These are phyloP conservation scores for Adelognathus sp. DNA, from an alignment of 2,888 invertebrate genomes.

Conservation along the genomic window DNA sequence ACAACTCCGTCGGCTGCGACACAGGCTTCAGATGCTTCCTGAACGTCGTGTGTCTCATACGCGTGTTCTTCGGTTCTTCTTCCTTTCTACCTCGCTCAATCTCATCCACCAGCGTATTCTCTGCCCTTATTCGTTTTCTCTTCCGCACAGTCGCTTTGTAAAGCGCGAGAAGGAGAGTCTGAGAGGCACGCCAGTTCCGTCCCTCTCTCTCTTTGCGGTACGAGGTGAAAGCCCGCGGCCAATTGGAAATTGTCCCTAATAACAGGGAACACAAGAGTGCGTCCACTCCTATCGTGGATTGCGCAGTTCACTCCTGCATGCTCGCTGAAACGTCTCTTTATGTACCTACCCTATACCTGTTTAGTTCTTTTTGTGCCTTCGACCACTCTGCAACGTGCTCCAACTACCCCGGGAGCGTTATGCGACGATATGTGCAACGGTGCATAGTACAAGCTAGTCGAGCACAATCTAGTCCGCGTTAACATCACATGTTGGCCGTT, in stretches of 20 bases:
- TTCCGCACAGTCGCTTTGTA: conserved; percentile 45
- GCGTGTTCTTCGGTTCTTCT: conserved; percentile 11
- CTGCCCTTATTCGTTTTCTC: conserved; percentile 48
- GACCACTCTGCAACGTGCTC: conserved; percentile 47
- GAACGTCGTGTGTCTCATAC: conserved; percentile 60
- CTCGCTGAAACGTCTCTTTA: conserved; percentile 75
- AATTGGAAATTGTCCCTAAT: conserved; percentile 81
- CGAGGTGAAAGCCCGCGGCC: conserved; percentile 74
- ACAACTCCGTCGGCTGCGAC: conserved; percentile 71
- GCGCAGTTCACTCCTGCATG: conserved; percentile 70
- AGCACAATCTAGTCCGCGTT: conserved; percentile 43
- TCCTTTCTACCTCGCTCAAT: conserved; percentile 1
- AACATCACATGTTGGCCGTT: conserved; percentile 8
- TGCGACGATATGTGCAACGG: conserved; percentile 52
- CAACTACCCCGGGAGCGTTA: conserved; percentile 48
- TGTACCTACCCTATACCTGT: conserved; percentile 41
- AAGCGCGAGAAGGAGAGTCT: conserved; percentile 43
- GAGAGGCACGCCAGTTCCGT: conserved; percentile 6
- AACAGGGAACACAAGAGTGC: conserved; percentile 77
- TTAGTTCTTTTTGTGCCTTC: background rate
- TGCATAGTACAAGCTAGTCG: conserved; percentile 41
- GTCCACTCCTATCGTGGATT: conserved; percentile 77
- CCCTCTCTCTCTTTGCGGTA: conserved; percentile 37
- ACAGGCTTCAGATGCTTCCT: conserved; percentile 72
- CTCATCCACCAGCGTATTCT: conserved; percentile 15